Percentiles rank a stretch among this genome's conserved stretches.
These are phyloP conservation scores for Himalopsyche japonica DNA, from an alignment of 2,888 invertebrate genomes.

Conservation along the genomic window DNA sequence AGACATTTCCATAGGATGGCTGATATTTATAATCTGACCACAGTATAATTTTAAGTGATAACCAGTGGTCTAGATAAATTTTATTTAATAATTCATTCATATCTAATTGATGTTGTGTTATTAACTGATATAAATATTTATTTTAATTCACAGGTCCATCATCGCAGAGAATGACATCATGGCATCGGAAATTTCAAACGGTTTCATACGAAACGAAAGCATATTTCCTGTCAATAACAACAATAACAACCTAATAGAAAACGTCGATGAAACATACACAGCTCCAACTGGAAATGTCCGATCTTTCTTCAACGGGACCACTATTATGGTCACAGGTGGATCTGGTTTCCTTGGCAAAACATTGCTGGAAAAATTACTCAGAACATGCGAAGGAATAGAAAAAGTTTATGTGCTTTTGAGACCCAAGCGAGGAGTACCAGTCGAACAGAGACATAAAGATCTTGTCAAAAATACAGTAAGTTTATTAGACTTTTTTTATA, in stretches of 20 bases:
- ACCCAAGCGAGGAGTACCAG: conserved; percentile 68
- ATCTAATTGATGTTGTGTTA: no score
- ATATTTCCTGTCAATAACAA: conserved; percentile 25
- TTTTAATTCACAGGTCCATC: not conserved
- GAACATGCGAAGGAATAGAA: conserved; percentile 79
- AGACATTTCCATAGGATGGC: no score
- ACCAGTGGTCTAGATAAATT: no score
- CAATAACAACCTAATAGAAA: conserved; percentile 23
- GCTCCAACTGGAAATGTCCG: conserved; percentile 22
- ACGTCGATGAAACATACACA: not conserved
- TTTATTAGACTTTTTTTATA: not conserved
- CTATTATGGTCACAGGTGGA: conserved; percentile 64
- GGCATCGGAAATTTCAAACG: not conserved
- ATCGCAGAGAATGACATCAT: not conserved
- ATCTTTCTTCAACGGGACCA: conserved; percentile 58
- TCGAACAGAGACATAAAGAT: conserved; percentile 72
- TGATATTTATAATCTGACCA: no score
- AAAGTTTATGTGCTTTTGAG: conserved; percentile 82
- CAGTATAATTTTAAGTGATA: no score
- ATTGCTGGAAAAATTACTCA: conserved; percentile 86
- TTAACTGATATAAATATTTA: no score
- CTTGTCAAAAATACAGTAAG: conserved; percentile 71
- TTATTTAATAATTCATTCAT: no score
- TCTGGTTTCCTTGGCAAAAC: conserved; percentile 96
- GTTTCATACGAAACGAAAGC: not conserved